Percentiles rank a stretch among this genome's conserved stretches.
Conservation (phyloP, 2,797 vertebrate genomes). For the Catamblyrhynchus diadema region DNA sequence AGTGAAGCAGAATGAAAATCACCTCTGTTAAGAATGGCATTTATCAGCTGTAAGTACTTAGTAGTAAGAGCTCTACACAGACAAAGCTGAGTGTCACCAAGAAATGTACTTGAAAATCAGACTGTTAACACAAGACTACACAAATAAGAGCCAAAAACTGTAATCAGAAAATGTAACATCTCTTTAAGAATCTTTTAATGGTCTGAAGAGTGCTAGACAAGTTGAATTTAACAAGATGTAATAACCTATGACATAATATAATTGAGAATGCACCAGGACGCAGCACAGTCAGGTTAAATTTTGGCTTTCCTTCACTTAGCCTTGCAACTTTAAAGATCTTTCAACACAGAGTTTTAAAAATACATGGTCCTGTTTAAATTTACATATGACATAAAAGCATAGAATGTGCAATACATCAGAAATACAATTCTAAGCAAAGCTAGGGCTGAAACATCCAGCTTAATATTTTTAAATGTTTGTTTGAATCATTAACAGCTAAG, state of each 20-base stretch:
- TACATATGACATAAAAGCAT: not conserved
- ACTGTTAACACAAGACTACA: constrained; percentile 63
- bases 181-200: constrained; percentile 56
- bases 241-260: constrained; percentile 48
- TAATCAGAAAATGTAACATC: constrained; percentile 48
- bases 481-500: not conserved
- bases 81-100: constrained; percentile 60
- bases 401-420: not conserved
- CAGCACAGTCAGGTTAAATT: constrained; percentile 4
- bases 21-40: constrained; percentile 66
- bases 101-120: constrained; percentile 63
- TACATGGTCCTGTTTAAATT: constrained; percentile 5
- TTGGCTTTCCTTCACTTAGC: constrained; percentile 25
- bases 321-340: constrained; percentile 34
- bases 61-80: constrained; percentile 57
- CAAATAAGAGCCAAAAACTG: constrained; percentile 61
- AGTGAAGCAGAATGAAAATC: constrained; percentile 63
- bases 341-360: not conserved
- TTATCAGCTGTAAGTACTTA: constrained; percentile 61
- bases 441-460: not conserved
- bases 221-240: constrained; percentile 48
- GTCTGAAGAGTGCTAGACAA: constrained; percentile 35
- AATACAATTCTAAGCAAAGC: not conserved
- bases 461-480: not conserved
- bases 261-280: not conserved